Conservation (phyloP, 2,888 invertebrate species). For the Hirtodrosophila duncani region DNA sequence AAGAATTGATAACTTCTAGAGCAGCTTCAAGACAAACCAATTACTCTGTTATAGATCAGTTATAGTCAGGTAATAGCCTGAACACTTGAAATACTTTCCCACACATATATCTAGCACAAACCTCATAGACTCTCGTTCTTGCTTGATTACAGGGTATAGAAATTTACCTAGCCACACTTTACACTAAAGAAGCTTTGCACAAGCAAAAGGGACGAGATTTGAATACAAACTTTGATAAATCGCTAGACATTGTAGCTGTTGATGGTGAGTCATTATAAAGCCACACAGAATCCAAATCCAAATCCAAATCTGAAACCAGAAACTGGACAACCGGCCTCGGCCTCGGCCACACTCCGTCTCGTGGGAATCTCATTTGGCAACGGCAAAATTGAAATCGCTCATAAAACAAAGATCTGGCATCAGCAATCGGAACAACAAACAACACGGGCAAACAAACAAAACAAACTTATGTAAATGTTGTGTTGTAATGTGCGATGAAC, state of each 20-base stretch:
- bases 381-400: constrained; percentile 46
- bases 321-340: constrained; percentile 10
- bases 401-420: constrained; percentile 52
- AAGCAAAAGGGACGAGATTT: too few relatives aligned
- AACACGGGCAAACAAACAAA: constrained; percentile 36
- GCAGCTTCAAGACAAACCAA: too few relatives aligned
- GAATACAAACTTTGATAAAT: constrained; percentile 36
- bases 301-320: neutral
- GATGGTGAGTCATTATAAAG: constrained; percentile 35
- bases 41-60: too few relatives aligned
- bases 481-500: constrained; percentile 74
- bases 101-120: too few relatives aligned
- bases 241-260: constrained; percentile 13
- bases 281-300: constrained; percentile 23
- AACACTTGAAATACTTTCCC: too few relatives aligned
- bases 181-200: too few relatives aligned
- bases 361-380: constrained; percentile 67
- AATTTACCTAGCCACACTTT: constrained; percentile 50
- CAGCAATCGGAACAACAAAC: constrained; percentile 5
- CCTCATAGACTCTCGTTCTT: too few relatives aligned
- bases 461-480: constrained; percentile 70
- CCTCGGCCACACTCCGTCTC: constrained; percentile 23
- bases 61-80: too few relatives aligned
- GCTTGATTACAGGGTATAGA: too few relatives aligned
- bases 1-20: too few relatives aligned